Conservation (phyloP, 2,113 vertebrate species). For the Heterocephalus glaber region DNA sequence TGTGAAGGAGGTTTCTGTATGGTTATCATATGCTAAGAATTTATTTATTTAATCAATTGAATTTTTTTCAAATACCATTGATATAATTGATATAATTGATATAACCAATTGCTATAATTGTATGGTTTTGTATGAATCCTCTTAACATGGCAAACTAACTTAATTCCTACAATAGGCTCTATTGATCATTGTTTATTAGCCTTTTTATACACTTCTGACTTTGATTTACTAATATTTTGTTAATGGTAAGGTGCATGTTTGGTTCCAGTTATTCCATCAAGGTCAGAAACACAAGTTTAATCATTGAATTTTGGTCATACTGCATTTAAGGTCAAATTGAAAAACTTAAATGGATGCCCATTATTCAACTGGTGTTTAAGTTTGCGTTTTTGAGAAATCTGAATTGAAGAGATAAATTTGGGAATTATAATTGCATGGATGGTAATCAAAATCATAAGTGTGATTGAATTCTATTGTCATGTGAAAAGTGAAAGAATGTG, state of each 20-base stretch:
- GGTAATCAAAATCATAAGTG: neutral
- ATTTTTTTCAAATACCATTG: neutral
- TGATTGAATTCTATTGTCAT: neutral
- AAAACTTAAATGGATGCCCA: neutral
- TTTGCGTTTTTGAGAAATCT: constrained; percentile 45
- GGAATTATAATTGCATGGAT: neutral
- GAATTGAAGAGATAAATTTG: neutral
- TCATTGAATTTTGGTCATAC: neutral
- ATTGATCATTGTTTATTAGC: constrained; percentile 19
- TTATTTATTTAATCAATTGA: neutral
- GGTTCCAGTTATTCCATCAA: neutral
- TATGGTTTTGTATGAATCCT: neutral
- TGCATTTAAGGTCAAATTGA: constrained; percentile 34
- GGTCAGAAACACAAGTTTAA: neutral
- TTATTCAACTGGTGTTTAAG: neutral
- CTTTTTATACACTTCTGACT: neutral
- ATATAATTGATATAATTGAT: too few relatives aligned
- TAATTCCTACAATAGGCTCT: neutral
- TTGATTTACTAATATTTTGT: neutral
- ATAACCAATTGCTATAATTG: constrained; percentile 4
- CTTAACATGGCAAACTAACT: neutral
- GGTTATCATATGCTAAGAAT: neutral
- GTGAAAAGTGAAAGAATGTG: neutral
- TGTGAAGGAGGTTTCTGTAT: neutral
- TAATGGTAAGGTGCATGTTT: neutral